phyloP scores from a whole-genome alignment of 2,113 vertebrate genomes.

The Cairina moschata region DNA sequence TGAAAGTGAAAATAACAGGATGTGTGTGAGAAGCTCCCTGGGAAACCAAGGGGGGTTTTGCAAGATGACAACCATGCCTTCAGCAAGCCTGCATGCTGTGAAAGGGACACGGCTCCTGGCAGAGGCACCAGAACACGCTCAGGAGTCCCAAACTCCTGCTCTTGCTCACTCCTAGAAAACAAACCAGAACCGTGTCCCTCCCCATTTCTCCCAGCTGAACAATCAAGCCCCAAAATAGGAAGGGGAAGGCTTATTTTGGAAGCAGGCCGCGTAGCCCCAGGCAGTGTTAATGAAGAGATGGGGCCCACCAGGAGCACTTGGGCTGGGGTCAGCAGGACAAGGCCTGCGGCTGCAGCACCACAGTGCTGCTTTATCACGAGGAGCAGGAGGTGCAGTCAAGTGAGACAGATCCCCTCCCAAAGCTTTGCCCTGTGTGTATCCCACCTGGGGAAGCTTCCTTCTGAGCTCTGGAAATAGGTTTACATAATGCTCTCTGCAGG shows the following conservation, averaged over 20 bases:
- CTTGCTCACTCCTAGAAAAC: conserved; percentile 65
- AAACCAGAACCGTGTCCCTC: conserved; percentile 30
- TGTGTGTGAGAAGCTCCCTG: background rate
- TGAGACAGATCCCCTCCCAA: background rate
- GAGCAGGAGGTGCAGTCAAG: fast-evolving
- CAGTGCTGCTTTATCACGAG: background rate
- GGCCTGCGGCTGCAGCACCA: background rate
- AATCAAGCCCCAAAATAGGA: conserved; percentile 31
- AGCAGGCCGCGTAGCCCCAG: background rate
- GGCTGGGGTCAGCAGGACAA: background rate
- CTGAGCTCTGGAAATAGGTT: background rate
- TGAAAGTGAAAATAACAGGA: conserved; percentile 31
- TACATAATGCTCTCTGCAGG: background rate
- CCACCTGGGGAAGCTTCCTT: background rate
- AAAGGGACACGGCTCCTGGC: conserved; percentile 12
- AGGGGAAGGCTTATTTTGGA: conserved; percentile 19
- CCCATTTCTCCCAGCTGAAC: background rate
- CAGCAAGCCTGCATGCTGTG: conserved; percentile 10
- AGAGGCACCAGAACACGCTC: conserved; percentile 10
- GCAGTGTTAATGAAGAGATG: background rate
- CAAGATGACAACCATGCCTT: conserved; percentile 14
- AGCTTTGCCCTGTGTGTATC: background rate
- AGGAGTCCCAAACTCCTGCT: conserved; percentile 7
- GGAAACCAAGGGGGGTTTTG: conserved; percentile 1
- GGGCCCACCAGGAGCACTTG: background rate